Base-by-base conservation (phyloP, 2,888 invertebrate genomes). In the Gymnosoma rotundatum region DNA sequence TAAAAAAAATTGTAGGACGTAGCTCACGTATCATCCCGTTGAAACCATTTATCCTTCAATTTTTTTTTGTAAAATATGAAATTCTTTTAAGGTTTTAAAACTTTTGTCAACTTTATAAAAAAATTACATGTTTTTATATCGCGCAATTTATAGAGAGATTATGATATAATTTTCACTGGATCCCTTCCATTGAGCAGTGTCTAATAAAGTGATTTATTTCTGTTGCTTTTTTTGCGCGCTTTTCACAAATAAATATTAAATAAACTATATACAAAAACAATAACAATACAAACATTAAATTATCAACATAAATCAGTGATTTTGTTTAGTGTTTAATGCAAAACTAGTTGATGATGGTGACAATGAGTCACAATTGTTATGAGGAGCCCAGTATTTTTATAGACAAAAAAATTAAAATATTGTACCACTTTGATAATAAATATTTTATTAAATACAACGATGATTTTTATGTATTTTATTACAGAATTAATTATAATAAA, bases 401-500 rank as follows among this genome's bases (percentile, higher is more conserved):
- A 52, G 12, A 8, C 7, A 54, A 32, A n/a, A 42, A 32, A 10
- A 25, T 9, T n/a, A 7, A 2, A 48, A 14, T 48, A 36, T 10
- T 67, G 76, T 5, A 2, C 32, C 8, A 5, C 8, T 32, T 32
- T 32, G 32, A 7, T 38, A 14, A 3, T 10, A 20, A 45, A 75
- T 48, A 78, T 18, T 25, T 16, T n/a, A 66, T 36, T 58, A 32
- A 42, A 10, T 58, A 21, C 5, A 12, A 12, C 52, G n/a, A 48
- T 50, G 21, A 50, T 36, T 16, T 54, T 69, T 14, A 25, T 38
- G 20, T 36, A n/a, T 64, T 21, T 25, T 42, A 18, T 61, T 61
- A 2, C 67, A 66, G 72, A 73, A 73, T 72, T 66, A 60, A 60
- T 66, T 52, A 66, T 60, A 60, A 79, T 16, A 69, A 73, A 54